Conservation (phyloP, 2,113 vertebrate species). For the Accipiter virgatus region DNA sequence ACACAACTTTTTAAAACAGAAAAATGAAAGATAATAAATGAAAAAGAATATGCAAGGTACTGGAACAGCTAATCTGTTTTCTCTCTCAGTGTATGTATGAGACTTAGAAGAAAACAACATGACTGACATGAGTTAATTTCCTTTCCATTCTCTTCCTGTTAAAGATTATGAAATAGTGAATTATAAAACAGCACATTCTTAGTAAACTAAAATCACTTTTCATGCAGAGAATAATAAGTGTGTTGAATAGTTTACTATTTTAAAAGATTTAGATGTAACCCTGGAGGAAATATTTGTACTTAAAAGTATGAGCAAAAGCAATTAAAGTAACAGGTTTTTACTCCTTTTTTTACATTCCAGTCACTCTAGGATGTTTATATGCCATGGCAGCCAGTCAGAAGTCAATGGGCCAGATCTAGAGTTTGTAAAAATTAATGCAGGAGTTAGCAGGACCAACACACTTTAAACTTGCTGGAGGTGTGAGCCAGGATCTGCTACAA, state of each 20-base stretch:
- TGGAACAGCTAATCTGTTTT: neutral
- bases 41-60: neutral
- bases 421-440: neutral
- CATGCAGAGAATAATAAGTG: neutral
- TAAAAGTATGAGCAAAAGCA: neutral
- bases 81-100: neutral
- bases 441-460: neutral
- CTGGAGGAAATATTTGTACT: neutral
- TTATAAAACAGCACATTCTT: neutral
- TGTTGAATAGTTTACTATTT: neutral
- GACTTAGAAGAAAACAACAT: neutral
- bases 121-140: neutral
- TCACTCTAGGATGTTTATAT: neutral
- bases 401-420: neutral
- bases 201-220: neutral
- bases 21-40: neutral
- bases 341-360: neutral
- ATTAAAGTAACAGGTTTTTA: neutral
- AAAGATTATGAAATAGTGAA: neutral
- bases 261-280: conserved; percentile 1
- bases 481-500: neutral
- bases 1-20: neutral
- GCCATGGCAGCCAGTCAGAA: neutral
- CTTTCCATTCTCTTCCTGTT: neutral
- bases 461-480: neutral